Evolutionary conservation across 1,140 invertebrate species (phyloP), one percentile per base, ranked within the genome.

Genomic region (Littorina saxatilis): DNA sequence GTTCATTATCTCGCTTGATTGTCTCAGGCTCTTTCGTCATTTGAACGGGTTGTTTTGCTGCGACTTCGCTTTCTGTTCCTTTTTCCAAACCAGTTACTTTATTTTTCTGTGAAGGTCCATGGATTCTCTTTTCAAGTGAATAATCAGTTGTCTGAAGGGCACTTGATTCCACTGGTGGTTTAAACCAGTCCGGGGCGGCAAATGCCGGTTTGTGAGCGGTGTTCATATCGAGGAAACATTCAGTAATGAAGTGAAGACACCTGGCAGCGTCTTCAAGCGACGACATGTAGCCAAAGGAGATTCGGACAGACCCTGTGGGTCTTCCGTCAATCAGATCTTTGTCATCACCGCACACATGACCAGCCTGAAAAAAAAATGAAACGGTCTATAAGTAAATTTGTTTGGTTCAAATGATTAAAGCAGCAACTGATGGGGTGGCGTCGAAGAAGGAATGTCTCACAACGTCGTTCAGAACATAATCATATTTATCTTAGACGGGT

Each of bases 251-350:
- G 72, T 92, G 78, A 0, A 98, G 89, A 23, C 98, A 92, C 83
- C 92, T 93, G 78, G 96, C 94, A 1, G 95, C 95, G 92, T 99
- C 96, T 74, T 94, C 86, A 58, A 94, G 91, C 0, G 94, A 95
- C 0, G 97, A 98, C 94, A 96, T 96, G 84, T 98, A 98, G n/a
- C 98, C 98, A 92, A 99, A 98, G 0, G 98, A 99, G 9, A 97
- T 94, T 87, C 98, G 94, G 4, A 99, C 94, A 17, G 97, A 97
- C 55, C 98, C 98, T 1, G 97, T 98, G 4, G 98, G 98, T 86
- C 93, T 93, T 0, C 96, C 97, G 91, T 98, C 94, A n/a, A 99
- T 94, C 39, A 99, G 91, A 93, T 99, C 98, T 77, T 94, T 94
- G 80, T 96, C 94, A 91, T 99, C 98, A 0, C 98, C 97, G 93